phyloP scores from a whole-genome alignment of 2,113 vertebrate genomes.

The Sceloporus tristichus region DNA sequence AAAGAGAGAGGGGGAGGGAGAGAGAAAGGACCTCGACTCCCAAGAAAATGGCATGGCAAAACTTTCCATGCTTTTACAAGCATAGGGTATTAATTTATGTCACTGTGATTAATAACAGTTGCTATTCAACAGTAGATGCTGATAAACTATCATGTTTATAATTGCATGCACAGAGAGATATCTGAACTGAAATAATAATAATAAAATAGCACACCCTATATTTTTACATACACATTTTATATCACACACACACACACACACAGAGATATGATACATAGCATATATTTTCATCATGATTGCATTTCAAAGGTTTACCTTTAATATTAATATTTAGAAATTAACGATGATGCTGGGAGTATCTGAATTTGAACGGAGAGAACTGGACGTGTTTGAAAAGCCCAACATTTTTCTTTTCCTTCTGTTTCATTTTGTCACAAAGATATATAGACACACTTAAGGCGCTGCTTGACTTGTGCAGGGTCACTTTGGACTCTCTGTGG shows the following conservation, averaged over 20 bases:
- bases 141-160: constrained; percentile 54
- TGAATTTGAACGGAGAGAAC: neutral
- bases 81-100: constrained; percentile 66
- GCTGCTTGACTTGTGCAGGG: neutral
- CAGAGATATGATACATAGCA: neutral
- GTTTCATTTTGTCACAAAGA: neutral
- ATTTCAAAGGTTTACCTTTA: constrained; percentile 40
- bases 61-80: constrained; percentile 50
- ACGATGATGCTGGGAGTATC: neutral
- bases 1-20: neutral
- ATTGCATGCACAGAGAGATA: constrained; percentile 47
- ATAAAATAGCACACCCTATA: neutral
- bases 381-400: too few species aligned
- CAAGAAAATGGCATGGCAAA: constrained; percentile 47
- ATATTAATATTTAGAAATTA: neutral
- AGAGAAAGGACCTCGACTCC: neutral
- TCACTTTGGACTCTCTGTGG: neutral
- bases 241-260: neutral
- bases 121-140: constrained; percentile 54
- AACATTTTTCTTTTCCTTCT: neutral
- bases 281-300: neutral
- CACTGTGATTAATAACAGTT: constrained; percentile 58
- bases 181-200: neutral
- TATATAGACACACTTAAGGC: too few species aligned
- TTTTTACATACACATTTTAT: neutral